These are phyloP conservation scores for Stichodactyla mertensii DNA, from an alignment of 64 coral and sea anemone genomes.

Conservation along the genomic window DNA sequence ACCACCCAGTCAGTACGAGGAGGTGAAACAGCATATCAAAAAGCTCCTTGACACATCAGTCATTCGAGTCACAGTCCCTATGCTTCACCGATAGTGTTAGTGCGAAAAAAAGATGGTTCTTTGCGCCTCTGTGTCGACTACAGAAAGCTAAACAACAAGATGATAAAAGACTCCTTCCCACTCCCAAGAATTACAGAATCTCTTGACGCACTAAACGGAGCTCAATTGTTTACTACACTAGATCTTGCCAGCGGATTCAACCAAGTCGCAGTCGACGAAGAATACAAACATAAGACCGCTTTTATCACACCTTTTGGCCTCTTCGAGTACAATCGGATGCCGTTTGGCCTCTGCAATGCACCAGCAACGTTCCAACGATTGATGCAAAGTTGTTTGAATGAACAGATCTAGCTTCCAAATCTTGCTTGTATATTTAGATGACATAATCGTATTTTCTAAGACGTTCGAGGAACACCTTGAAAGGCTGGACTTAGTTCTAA, in stretches of 20 bases:
- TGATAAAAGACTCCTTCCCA: not conserved
- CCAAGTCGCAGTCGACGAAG: slow-evolving; percentile 26
- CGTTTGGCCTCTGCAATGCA: not conserved
- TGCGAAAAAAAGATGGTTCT: not conserved
- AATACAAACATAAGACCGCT: slow-evolving; percentile 13
- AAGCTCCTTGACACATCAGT: not conserved
- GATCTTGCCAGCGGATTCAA: slow-evolving; percentile 41
- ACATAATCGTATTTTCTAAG: too few relatives aligned
- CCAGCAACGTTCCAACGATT: too few relatives aligned
- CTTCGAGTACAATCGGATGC: slow-evolving; percentile 47
- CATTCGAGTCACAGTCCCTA: not conserved
- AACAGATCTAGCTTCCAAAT: too few relatives aligned
- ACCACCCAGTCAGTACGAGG: slow-evolving; percentile 51
- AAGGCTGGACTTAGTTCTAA: too few relatives aligned
- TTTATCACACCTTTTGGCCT: slow-evolving; percentile 47
- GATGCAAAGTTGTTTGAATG: too few relatives aligned
- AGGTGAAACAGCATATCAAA: slow-evolving; percentile 40
- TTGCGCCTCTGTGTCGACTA: slow-evolving; percentile 37
- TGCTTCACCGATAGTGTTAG: slow-evolving; percentile 10
- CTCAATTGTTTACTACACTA: slow-evolving; percentile 2
- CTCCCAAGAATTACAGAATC: slow-evolving; percentile 29
- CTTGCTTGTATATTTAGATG: too few relatives aligned
- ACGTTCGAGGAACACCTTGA: too few relatives aligned
- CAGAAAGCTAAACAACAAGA: slow-evolving; percentile 15
- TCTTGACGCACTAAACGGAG: slow-evolving; percentile 8